Conservation (phyloP, 2,888 invertebrate species). For the Mythimna impura region DNA sequence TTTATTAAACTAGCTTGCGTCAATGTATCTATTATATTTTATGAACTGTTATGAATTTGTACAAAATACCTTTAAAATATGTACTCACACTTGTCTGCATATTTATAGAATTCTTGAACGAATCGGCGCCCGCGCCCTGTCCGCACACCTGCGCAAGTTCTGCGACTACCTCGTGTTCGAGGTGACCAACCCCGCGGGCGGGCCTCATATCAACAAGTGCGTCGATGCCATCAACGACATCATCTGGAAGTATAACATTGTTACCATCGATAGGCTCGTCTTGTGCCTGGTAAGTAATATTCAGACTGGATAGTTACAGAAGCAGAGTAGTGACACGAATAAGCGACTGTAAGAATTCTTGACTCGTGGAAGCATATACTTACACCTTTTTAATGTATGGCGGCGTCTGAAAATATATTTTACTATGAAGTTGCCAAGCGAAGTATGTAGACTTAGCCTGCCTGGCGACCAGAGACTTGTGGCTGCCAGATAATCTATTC, state of each 20-base stretch:
- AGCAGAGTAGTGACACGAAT: not conserved
- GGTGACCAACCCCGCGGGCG: constrained; percentile 96
- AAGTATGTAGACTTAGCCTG: too few relatives aligned
- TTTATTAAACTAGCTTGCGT: not conserved
- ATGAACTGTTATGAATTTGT: too few relatives aligned
- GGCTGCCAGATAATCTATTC: too few relatives aligned
- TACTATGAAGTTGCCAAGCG: too few relatives aligned
- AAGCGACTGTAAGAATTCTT: too few relatives aligned
- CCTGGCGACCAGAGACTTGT: too few relatives aligned
- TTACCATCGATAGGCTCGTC: constrained; percentile 97
- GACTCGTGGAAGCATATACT: too few relatives aligned
- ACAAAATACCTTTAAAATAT: not conserved
- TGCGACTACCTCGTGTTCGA: constrained; percentile 98
- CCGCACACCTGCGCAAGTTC: constrained; percentile 97
- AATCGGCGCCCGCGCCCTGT: constrained; percentile 97
- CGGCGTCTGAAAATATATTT: too few relatives aligned
- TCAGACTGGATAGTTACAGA: not conserved
- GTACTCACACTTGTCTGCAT: not conserved
- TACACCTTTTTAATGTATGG: too few relatives aligned
- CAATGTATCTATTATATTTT: not conserved
- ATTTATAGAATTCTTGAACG: constrained; percentile 95
- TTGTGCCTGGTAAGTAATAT: constrained; percentile 93
- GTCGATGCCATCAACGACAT: constrained; percentile 98
- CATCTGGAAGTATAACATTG: constrained; percentile 99
- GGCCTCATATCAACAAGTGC: constrained; percentile 97